Percentiles rank a stretch among this genome's conserved stretches.
Evolutionary conservation across 1,140 invertebrate species (phyloP).

Genomic region (Steinernema feltiae): DNA sequence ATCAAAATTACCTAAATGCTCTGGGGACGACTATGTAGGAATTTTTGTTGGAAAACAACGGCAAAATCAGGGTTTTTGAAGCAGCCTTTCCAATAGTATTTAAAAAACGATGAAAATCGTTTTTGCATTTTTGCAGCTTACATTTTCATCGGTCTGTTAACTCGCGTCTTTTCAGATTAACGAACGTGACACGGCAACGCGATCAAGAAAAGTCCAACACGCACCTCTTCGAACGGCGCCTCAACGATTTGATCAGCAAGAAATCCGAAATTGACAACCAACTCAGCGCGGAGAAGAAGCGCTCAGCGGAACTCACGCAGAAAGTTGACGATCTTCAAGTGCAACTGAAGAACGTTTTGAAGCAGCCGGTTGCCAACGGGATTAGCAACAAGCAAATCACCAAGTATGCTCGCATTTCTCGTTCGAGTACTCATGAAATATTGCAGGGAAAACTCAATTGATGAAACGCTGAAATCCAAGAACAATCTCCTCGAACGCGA

Average conservation of each 20-base stretch:
- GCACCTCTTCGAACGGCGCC: neutral
- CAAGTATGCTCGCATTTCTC: too few relatives aligned
- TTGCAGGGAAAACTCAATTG: neutral
- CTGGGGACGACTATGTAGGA: too few relatives aligned
- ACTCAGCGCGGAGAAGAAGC: neutral
- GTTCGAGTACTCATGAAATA: neutral
- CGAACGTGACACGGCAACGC: neutral
- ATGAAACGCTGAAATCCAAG: neutral
- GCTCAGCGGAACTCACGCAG: neutral
- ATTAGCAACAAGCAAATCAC: too few relatives aligned
- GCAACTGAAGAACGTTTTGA: neutral
- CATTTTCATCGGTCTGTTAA: too few relatives aligned
- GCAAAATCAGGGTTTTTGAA: too few relatives aligned
- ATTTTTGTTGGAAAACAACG: too few relatives aligned
- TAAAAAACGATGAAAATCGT: too few relatives aligned
- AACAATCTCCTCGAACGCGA: neutral
- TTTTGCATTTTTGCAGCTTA: too few relatives aligned
- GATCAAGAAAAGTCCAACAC: slow-evolving; percentile 9
- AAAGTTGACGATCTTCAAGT: neutral
- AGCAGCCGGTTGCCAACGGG: neutral
- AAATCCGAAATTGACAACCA: neutral
- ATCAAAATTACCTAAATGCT: too few relatives aligned
- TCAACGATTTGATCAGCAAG: neutral
- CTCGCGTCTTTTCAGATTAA: neutral
- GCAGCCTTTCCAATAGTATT: too few relatives aligned